phyloP scores from a whole-genome alignment of 1,140 invertebrate genomes.

The Apis laboriosa region DNA sequence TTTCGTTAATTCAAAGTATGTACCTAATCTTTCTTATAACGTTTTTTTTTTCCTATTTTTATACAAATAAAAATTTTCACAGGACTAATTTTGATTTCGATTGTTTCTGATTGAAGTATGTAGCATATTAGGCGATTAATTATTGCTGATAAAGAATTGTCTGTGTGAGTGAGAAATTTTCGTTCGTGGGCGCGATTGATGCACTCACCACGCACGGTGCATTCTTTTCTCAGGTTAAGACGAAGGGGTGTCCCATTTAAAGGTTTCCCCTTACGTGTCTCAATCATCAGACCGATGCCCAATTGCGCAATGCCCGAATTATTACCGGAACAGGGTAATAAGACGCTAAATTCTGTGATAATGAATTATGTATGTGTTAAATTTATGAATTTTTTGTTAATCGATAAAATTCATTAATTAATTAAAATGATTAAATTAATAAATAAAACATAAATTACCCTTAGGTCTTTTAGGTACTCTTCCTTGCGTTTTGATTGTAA shows the following conservation, averaged over 20 bases:
- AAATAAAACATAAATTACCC: slow-evolving; percentile 80
- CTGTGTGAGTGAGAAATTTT: slow-evolving; percentile 75
- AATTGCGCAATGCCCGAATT: slow-evolving; percentile 94
- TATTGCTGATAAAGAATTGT: slow-evolving; percentile 80
- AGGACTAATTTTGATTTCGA: slow-evolving; percentile 30
- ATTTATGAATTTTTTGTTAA: neutral
- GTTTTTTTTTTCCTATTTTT: neutral
- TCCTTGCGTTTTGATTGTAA: slow-evolving; percentile 92
- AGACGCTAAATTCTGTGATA: slow-evolving; percentile 92
- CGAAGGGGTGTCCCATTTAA: slow-evolving; percentile 94
- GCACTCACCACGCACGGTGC: slow-evolving; percentile 92
- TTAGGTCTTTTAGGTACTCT: slow-evolving; percentile 91
- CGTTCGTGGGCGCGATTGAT: slow-evolving; percentile 78
- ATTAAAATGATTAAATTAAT: neutral
- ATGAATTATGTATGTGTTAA: slow-evolving; percentile 3
- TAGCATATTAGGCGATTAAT: slow-evolving; percentile 70
- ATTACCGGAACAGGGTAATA: slow-evolving; percentile 94
- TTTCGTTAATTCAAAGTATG: neutral
- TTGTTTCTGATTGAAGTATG: slow-evolving; percentile 52
- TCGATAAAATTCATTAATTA: neutral
- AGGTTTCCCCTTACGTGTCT: slow-evolving; percentile 87
- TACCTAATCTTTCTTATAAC: neutral
- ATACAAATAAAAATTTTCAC: neutral
- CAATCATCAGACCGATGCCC: slow-evolving; percentile 92
- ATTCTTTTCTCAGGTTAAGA: slow-evolving; percentile 95